A percentile compares a stretch with the other conserved stretches of the same genome.
These are phyloP conservation scores for Stenchaetothrips biformis DNA, from an alignment of 2,888 invertebrate genomes.

Conservation along the genomic window DNA sequence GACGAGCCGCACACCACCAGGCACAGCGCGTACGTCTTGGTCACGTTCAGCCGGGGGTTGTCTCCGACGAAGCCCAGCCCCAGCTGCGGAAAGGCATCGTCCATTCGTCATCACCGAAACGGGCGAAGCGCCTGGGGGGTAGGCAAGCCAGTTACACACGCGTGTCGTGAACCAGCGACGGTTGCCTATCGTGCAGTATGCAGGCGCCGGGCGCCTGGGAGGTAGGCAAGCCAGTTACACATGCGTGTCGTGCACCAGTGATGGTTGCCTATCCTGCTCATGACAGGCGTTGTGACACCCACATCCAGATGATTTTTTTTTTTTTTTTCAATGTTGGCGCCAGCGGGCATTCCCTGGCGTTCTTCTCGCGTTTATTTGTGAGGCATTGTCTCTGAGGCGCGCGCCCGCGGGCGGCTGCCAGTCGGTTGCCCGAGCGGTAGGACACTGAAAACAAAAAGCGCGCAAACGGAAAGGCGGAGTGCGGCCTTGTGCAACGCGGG, in stretches of 20 bases:
- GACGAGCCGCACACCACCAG: constrained; percentile 62
- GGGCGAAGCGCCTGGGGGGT: not conserved
- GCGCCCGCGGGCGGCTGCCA: not conserved
- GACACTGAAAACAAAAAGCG: no score
- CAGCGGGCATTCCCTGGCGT: no score
- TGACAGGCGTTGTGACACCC: no score
- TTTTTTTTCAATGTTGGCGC: no score
- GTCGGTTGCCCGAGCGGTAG: not conserved
- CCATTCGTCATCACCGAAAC: not conserved
- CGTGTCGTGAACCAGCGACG: not conserved
- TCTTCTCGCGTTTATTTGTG: no score
- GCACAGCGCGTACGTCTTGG: constrained; percentile 73
- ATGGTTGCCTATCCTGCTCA: not conserved
- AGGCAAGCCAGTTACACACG: not conserved
- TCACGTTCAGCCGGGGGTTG: constrained; percentile 71
- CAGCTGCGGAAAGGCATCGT: constrained; percentile 50
- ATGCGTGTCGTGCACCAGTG: not conserved
- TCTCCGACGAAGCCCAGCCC: constrained; percentile 85
- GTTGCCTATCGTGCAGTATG: not conserved
- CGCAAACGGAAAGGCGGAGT: no score
- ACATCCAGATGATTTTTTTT: no score
- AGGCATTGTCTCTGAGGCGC: not conserved
- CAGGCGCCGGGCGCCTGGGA: not conserved
- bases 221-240: not conserved
- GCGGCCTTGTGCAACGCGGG: no score